Percentiles rank a stretch among this genome's conserved stretches.
Conservation (phyloP, 2,113 vertebrate species). For the Leucopsar rothschildi region DNA sequence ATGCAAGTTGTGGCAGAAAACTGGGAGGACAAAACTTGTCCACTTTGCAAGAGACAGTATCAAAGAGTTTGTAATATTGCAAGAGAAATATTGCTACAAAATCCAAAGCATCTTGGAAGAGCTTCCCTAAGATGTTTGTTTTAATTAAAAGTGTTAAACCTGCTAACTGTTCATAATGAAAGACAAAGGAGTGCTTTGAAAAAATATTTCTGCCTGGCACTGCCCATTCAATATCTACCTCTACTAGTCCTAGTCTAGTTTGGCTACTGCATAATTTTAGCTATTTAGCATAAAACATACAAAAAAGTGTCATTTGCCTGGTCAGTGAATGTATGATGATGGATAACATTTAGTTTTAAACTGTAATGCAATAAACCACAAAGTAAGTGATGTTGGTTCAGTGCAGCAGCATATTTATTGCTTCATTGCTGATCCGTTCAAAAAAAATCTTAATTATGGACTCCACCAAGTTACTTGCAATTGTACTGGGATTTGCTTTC, state of each 20-base stretch:
- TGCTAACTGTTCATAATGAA: not conserved
- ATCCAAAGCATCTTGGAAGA: constrained; percentile 28
- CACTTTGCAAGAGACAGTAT: not conserved
- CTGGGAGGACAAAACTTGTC: not conserved
- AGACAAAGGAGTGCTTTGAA: not conserved
- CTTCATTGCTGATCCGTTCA: not conserved
- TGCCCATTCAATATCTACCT: constrained; percentile 60
- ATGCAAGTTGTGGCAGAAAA: not conserved
- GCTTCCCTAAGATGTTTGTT: constrained; percentile 1
- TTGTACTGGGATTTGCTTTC: constrained; percentile 53
- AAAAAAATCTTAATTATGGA: not conserved
- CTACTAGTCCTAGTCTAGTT: constrained; percentile 43
- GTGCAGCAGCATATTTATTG: constrained; percentile 32
- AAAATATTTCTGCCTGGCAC: constrained; percentile 47
- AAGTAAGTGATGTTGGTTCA: not conserved
- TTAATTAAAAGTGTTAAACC: not conserved
- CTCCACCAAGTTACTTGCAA: constrained; percentile 31
- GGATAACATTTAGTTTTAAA: constrained; percentile 24
- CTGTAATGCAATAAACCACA: constrained; percentile 59
- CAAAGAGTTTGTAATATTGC: not conserved
- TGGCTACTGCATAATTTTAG: constrained; percentile 24
- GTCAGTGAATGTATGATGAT: constrained; percentile 3
- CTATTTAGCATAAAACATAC: not conserved
- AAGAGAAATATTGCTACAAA: not conserved
- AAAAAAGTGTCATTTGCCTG: not conserved